Conservation (phyloP, 2,113 vertebrate genomes). For the Sinosuthora webbiana region DNA sequence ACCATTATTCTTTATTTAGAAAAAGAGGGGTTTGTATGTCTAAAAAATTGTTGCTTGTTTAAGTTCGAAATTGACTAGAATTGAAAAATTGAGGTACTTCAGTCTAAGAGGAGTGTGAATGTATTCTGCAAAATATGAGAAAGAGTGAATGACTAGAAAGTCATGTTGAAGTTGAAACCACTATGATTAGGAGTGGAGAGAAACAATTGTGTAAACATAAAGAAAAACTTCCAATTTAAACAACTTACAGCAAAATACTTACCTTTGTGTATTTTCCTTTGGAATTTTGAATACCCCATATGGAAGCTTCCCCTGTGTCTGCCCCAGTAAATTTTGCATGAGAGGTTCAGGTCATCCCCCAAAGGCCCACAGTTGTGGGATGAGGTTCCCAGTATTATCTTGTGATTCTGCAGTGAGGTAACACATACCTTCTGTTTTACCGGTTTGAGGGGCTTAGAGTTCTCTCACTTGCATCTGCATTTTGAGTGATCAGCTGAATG, state of each 20-base stretch:
- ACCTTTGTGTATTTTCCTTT: not conserved
- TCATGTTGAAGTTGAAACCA: not conserved
- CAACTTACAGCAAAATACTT: not conserved
- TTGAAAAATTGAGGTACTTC: not conserved
- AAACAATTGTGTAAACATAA: not conserved
- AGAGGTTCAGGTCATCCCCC: accelerated
- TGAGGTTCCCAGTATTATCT: not conserved
- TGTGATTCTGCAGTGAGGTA: not conserved
- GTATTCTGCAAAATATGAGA: not conserved
- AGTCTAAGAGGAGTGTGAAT: not conserved
- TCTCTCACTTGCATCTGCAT: not conserved
- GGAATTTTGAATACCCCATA: not conserved
- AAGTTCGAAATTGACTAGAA: not conserved
- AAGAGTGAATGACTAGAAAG: not conserved
- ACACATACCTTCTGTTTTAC: not conserved
- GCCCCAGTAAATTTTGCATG: not conserved
- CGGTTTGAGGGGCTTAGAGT: not conserved
- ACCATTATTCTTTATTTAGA: not conserved
- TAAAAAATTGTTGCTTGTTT: not conserved
- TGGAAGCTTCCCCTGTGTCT: not conserved
- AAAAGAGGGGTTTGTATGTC: accelerated
- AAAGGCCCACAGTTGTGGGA: not conserved
- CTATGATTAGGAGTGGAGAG: not conserved
- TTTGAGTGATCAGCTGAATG: not conserved
- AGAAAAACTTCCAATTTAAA: not conserved